Conservation (phyloP, 2,797 vertebrate genomes). For the Micromesistius poutassou region DNA sequence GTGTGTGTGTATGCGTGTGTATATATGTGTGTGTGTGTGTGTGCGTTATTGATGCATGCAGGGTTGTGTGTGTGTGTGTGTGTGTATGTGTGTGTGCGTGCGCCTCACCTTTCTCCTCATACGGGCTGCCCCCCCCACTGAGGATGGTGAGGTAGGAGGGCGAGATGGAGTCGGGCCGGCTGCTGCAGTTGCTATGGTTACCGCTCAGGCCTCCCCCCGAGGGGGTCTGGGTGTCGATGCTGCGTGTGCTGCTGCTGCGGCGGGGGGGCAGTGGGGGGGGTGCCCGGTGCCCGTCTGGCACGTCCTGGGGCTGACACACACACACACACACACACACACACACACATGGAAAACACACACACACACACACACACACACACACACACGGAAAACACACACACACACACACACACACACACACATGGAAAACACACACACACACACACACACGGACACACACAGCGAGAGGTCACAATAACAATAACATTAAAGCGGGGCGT, state of each 20-base stretch:
- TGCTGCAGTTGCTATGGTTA: constrained; percentile 91
- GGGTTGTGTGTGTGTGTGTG: too few relatives aligned
- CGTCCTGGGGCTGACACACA: constrained; percentile 85
- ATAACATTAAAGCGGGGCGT: constrained; percentile 11
- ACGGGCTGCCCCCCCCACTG: constrained; percentile 85
- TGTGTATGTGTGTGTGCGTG: background rate
- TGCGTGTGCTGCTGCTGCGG: constrained; percentile 95
- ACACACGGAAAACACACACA: background rate
- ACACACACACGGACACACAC: constrained; percentile 23
- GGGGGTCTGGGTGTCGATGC: constrained; percentile 95
- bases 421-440: background rate
- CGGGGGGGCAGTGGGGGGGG: constrained; percentile 77
- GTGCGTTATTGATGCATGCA: too few relatives aligned
- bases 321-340: constrained; percentile 22
- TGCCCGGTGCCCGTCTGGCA: constrained; percentile 91
- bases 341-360: background rate
- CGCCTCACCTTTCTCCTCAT: constrained; percentile 89
- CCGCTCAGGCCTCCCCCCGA: constrained; percentile 84
- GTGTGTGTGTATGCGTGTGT: background rate
- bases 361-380: background rate
- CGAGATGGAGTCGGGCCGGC: constrained; percentile 93
- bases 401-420: constrained; percentile 5
- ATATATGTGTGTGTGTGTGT: too few relatives aligned
- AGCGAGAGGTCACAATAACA: constrained; percentile 42
- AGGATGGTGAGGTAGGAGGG: constrained; percentile 93